Evolutionary conservation across 2,113 vertebrate genomes (phyloP).

Genomic region (Phalacrocorax pelagicus): DNA sequence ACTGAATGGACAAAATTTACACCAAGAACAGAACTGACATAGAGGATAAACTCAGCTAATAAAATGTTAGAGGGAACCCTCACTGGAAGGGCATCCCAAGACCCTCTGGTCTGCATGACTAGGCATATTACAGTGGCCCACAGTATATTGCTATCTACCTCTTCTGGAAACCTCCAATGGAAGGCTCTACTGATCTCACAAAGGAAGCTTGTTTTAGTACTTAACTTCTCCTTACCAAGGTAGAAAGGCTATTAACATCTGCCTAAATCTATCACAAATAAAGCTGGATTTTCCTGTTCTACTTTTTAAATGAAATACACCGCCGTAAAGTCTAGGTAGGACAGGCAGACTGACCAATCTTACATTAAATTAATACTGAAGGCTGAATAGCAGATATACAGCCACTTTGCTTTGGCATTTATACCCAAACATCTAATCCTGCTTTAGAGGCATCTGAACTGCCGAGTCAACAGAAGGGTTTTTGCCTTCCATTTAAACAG

Average conservation of each 20-base stretch:
- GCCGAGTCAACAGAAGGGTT: background rate
- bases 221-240: background rate
- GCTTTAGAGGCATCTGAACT: background rate
- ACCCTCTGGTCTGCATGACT: background rate
- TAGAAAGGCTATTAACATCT: background rate
- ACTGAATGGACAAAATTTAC: background rate
- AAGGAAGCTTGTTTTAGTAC: background rate
- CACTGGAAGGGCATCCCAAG: background rate
- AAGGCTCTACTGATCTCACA: background rate
- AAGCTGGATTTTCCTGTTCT: background rate
- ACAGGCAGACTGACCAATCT: background rate
- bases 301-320: background rate
- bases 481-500: background rate
- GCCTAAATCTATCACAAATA: background rate
- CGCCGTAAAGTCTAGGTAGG: background rate
- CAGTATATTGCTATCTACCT: fast-evolving
- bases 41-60: background rate
- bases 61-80: background rate
- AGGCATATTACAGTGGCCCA: background rate
- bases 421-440: background rate
- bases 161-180: background rate
- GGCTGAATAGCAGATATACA: background rate
- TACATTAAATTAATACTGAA: background rate
- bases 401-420: background rate
- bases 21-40: background rate